Percentiles rank a stretch among this genome's conserved stretches.
phyloP scores from a whole-genome alignment of 2,113 vertebrate genomes.

The Piprites chloris region DNA sequence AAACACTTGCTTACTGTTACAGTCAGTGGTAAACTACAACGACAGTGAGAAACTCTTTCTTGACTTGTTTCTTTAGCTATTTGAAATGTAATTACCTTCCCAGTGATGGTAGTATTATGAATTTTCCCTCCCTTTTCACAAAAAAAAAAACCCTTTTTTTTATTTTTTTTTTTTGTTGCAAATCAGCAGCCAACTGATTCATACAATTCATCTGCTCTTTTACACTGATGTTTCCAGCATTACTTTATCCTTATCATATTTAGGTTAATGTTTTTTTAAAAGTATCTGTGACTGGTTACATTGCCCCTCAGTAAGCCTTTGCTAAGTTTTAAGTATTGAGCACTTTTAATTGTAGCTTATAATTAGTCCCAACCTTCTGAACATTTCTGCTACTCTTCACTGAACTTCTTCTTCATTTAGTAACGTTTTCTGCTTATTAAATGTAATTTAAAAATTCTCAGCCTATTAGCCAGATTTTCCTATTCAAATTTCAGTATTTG shows the following conservation, averaged over 20 bases:
- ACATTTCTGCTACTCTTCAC: background rate
- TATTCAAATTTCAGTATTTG: background rate
- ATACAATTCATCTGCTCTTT: background rate
- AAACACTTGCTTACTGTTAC: background rate
- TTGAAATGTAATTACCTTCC: background rate
- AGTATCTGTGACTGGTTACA: background rate
- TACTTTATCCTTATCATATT: background rate
- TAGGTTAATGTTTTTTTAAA: background rate
- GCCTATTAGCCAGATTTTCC: background rate
- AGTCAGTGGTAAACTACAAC: background rate
- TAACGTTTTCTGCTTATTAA: background rate
- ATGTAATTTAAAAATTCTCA: background rate
- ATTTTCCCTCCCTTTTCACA: background rate
- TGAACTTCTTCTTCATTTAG: background rate
- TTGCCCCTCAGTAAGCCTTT: background rate
- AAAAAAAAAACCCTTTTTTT: background rate
- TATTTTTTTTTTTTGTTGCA: rapidly evolving
- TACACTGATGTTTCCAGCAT: background rate
- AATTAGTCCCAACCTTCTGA: background rate
- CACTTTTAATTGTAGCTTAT: background rate
- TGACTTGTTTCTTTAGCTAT: background rate
- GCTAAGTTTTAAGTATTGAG: background rate
- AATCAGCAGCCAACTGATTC: background rate
- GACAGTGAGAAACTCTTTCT: background rate
- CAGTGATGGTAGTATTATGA: background rate